Base-by-base conservation (phyloP, 2,797 vertebrate genomes). In the Gymnoscopelus braueri region DNA sequence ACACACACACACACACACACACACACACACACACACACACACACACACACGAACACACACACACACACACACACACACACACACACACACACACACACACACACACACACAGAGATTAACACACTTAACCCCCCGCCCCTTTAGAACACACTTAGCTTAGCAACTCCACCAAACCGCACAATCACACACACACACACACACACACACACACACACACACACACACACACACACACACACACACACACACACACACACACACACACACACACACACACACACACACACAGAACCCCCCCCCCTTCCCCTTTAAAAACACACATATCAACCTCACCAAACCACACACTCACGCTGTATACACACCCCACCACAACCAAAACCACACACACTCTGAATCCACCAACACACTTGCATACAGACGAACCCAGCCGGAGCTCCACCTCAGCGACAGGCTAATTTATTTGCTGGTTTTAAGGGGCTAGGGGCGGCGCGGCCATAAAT, bases 401-500 rank as follows among this genome's bases (percentile, higher is more conserved):
- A 8, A 44, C 39, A 44, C 39, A 44, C 39, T 44, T 44, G 39
- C 39, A 44, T 44, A 3, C 39, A 44, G 39, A 44, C 39, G 8
- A 44, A 44, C 7, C 39, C 39, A 44, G 39, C 39, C 7, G 39
- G 8, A 44, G 39, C 53, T 23, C 63, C 24, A 54, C 72, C 44
- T 19, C 67, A 4, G 50, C 39, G 39, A 44, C n/a, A 51, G 12
- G n/a, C 73, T 87, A 87, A 91, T 91, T 87, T 88, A 89, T 91
- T 68, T 78, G 81, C 78, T 83, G 79, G 75, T 87, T 89, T 77
- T 87, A 88, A 85, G 86, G 81, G 82, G 81, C 75, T 54, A 15
- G 71, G 60, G 75, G 65, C 60, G 65, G 72, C 71, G 49, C 51
- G 39, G 71, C 77, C 72, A 89, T 93, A 92, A 93, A 93, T 92